phyloP scores from a whole-genome alignment of 2,113 vertebrate genomes.

The Pedetes capensis region DNA sequence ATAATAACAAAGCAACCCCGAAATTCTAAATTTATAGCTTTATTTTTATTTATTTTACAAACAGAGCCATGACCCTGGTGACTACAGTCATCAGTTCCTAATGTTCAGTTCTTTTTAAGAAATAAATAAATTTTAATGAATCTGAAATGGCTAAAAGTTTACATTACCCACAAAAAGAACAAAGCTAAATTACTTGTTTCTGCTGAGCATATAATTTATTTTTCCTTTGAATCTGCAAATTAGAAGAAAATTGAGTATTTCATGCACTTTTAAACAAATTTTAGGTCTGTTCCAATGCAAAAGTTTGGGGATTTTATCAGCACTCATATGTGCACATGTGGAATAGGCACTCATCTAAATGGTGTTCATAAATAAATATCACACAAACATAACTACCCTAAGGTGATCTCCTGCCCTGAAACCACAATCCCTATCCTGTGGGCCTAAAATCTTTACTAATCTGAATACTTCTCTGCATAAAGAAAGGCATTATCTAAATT shows the following conservation, averaged over 20 bases:
- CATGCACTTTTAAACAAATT: not conserved
- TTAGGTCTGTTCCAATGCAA: not conserved
- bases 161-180: not conserved
- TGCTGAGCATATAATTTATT: not conserved
- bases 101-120: not conserved
- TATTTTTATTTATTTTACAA: not conserved
- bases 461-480: not conserved
- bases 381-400: not conserved
- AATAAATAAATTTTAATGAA: constrained; percentile 4
- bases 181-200: not conserved
- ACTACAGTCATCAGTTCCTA: not conserved
- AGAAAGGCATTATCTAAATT: not conserved
- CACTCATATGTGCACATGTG: not conserved
- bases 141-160: not conserved
- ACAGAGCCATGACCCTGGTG: not conserved
- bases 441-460: not conserved
- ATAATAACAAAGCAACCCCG: not conserved
- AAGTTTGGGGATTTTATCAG: not conserved
- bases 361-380: not conserved
- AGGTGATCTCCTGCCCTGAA: not conserved
- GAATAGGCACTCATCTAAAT: not conserved
- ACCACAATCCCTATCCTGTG: not conserved
- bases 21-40: not conserved
- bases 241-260: not conserved
- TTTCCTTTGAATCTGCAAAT: not conserved